Evolutionary conservation across 2,113 vertebrate genomes (phyloP).

Genomic region (Micromys minutus): DNA sequence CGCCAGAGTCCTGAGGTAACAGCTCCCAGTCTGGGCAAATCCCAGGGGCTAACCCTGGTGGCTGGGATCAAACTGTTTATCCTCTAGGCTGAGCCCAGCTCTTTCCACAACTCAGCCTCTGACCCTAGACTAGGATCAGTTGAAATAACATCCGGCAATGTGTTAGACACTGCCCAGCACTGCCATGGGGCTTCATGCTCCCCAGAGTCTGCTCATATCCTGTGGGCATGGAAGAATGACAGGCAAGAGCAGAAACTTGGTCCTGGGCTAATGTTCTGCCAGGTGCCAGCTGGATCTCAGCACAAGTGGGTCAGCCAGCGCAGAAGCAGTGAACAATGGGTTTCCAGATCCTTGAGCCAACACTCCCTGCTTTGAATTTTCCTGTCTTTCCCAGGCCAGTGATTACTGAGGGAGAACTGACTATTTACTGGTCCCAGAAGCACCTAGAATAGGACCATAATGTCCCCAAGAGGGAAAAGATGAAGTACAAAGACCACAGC

Average conservation of each 20-base stretch:
- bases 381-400: background rate
- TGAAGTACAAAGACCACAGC: background rate
- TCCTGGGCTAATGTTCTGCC: background rate
- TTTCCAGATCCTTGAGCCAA: background rate
- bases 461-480: background rate
- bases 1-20: background rate
- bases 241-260: background rate
- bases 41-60: background rate
- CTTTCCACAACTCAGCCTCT: background rate
- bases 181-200: background rate
- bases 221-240: background rate
- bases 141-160: constrained; percentile 35
- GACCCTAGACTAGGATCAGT: constrained; percentile 11
- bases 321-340: background rate
- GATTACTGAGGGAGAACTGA: background rate
- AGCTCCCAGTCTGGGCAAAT: background rate
- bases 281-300: background rate
- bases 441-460: background rate
- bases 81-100: background rate
- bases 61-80: background rate
- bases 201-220: background rate
- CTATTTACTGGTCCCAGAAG: constrained; percentile 1
- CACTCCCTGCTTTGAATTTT: background rate
- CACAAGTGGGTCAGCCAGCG: constrained; percentile 1
- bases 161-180: background rate